Percentiles rank a stretch among this genome's conserved stretches.
Conservation (phyloP, 2,113 vertebrate genomes). For the Sorex araneus region DNA sequence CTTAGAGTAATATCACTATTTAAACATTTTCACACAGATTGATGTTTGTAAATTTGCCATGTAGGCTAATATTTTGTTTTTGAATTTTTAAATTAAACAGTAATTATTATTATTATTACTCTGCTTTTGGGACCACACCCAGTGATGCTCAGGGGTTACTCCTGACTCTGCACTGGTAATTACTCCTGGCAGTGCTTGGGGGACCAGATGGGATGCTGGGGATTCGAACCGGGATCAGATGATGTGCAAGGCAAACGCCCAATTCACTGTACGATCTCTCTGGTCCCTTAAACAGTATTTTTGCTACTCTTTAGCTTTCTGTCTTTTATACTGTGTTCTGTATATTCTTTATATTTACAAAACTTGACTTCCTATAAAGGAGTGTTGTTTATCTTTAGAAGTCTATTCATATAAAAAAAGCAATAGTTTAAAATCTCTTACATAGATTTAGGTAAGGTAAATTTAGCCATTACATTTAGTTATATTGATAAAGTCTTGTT, state of each 20-base stretch:
- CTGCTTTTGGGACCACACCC: no score
- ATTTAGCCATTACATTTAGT: slow-evolving; percentile 31
- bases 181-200: no score
- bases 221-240: no score
- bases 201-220: no score
- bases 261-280: no score
- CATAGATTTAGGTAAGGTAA: neutral
- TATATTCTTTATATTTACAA: slow-evolving; percentile 83
- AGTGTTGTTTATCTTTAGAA: slow-evolving; percentile 15
- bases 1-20: slow-evolving; percentile 89
- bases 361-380: slow-evolving; percentile 62
- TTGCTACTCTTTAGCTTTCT: slow-evolving; percentile 76
- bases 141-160: no score
- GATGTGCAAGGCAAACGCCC: no score
- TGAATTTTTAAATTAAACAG: slow-evolving; percentile 85
- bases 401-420: neutral
- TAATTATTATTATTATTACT: no score
- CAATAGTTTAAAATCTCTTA: slow-evolving; percentile 54
- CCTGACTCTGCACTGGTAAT: no score
- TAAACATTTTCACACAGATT: slow-evolving; percentile 90
- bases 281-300: no score
- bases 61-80: slow-evolving; percentile 90
- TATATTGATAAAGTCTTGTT: slow-evolving; percentile 18
- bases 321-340: slow-evolving; percentile 71
- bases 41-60: slow-evolving; percentile 86